Conservation (phyloP, 2,113 vertebrate species). For the Hypocryptadius cinnamomeus region DNA sequence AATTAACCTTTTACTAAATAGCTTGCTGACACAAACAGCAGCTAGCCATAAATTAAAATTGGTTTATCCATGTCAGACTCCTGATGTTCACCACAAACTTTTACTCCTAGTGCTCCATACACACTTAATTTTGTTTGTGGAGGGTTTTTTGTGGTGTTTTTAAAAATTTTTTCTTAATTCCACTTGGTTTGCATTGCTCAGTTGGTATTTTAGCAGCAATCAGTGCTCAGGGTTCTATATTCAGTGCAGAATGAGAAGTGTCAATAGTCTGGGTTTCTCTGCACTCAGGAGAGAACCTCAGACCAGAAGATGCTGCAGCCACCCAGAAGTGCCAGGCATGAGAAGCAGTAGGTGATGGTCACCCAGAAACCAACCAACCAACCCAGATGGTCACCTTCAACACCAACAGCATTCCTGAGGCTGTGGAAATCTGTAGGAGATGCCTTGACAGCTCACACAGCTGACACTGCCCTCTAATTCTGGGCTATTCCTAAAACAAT, state of each 20-base stretch:
- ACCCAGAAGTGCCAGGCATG: neutral
- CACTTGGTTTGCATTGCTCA: neutral
- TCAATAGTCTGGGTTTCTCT: neutral
- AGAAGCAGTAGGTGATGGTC: neutral
- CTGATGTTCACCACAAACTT: neutral
- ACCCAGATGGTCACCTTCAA: no score
- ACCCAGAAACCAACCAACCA: neutral
- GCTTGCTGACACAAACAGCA: neutral
- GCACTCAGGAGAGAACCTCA: neutral
- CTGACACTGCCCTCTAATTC: neutral
- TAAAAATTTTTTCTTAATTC: neutral
- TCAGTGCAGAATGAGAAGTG: neutral
- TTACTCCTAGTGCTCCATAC: neutral
- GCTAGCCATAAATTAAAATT: neutral
- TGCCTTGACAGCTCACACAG: neutral
- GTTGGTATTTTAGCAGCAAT: neutral
- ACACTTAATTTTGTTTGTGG: accelerated
- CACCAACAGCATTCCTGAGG: neutral
- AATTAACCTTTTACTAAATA: neutral
- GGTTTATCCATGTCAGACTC: neutral
- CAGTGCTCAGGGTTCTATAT: neutral
- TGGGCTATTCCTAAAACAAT: neutral
- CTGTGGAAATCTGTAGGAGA: neutral
- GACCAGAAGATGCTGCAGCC: neutral
- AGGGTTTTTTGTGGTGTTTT: accelerated